phyloP scores from a whole-genome alignment of 2,113 vertebrate genomes.

The Anseranas semipalmata region DNA sequence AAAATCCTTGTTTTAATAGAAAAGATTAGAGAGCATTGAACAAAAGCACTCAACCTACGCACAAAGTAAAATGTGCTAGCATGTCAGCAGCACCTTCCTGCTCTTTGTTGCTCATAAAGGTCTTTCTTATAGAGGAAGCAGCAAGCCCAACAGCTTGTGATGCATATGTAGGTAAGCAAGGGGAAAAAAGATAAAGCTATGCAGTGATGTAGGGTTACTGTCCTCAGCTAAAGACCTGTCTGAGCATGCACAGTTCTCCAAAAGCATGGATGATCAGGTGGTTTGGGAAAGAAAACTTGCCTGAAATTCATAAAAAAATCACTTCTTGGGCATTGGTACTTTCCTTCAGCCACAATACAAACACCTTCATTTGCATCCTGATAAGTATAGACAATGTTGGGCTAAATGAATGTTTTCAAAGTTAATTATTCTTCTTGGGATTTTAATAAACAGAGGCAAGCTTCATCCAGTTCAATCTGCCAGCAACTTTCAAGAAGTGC shows the following conservation, averaged over 20 bases:
- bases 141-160: neutral
- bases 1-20: neutral
- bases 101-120: neutral
- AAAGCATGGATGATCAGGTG: neutral
- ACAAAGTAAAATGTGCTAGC: neutral
- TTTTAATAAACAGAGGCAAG: neutral
- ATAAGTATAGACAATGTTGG: rapidly evolving
- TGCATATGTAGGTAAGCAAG: neutral
- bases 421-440: neutral
- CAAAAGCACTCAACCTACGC: neutral
- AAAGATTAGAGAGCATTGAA: neutral
- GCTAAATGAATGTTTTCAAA: rapidly evolving
- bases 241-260: neutral
- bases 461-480: neutral
- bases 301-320: too few relatives aligned
- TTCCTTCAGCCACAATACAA: neutral
- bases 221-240: neutral
- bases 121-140: neutral
- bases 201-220: too few relatives aligned
- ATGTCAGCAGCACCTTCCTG: neutral
- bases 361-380: rapidly evolving
- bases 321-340: neutral
- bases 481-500: neutral
- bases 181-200: too few relatives aligned
- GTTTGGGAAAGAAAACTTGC: neutral